Conservation (phyloP, 2,888 invertebrate species). For the Andrena bicolor region DNA sequence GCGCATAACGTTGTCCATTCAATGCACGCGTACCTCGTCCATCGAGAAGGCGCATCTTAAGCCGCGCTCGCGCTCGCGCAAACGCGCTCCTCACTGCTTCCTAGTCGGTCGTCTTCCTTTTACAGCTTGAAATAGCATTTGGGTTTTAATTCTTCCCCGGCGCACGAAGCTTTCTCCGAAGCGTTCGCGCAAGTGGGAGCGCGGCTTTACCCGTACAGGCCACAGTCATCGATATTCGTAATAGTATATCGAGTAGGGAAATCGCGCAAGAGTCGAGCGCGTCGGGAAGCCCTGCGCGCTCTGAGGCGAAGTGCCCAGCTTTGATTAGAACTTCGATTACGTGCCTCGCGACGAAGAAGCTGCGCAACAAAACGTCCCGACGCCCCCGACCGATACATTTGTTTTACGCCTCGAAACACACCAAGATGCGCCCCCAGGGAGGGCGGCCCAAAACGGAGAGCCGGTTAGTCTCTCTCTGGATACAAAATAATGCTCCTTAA, state of each 20-base stretch:
- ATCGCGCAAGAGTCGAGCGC: conserved; percentile 51
- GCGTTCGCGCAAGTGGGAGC: background rate
- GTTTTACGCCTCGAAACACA: conserved; percentile 40
- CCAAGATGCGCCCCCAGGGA: conserved; percentile 62
- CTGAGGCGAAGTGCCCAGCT: too few species aligned
- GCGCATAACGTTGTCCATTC: conserved; percentile 45
- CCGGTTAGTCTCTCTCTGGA: background rate
- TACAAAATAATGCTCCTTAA: background rate
- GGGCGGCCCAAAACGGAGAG: conserved; percentile 44
- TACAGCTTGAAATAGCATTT: background rate
- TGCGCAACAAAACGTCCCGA: conserved; percentile 27
- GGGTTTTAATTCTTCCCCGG: background rate
- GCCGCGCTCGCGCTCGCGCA: background rate
- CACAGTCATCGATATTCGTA: conserved; percentile 42
- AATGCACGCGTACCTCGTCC: conserved; percentile 54
- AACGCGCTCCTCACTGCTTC: background rate
- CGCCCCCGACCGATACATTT: conserved; percentile 56
- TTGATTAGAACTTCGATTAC: too few species aligned
- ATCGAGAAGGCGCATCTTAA: conserved; percentile 58
- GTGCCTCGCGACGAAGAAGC: background rate
- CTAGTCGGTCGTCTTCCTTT: background rate
- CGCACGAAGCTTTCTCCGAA: background rate
- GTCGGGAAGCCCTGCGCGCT: conserved; percentile 24
- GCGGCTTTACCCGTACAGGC: conserved; percentile 20
- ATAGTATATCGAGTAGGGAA: conserved; percentile 38